phyloP scores from a whole-genome alignment of 1,140 invertebrate species.

The Atta colombica region DNA sequence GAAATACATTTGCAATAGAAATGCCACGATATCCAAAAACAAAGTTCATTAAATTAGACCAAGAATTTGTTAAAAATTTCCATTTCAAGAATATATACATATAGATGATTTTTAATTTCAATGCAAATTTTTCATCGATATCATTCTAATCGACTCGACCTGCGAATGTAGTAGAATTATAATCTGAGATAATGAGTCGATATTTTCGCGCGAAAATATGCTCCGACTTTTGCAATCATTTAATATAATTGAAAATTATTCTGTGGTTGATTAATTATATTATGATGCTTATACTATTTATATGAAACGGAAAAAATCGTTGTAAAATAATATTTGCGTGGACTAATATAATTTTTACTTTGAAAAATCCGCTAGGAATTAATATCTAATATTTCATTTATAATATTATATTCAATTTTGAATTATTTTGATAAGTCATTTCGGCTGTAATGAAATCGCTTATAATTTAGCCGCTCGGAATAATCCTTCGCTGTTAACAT shows the following conservation, averaged over 20 bases:
- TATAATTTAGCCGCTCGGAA: conserved; percentile 48
- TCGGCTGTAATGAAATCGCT: background rate
- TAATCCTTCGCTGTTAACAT: conserved; percentile 54
- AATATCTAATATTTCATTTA: conserved; percentile 15
- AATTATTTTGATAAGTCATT: conserved; percentile 19
- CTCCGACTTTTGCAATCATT: conserved; percentile 30
- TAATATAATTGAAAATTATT: conserved; percentile 28
- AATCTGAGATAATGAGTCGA: conserved; percentile 12
- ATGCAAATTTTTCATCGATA: conserved; percentile 54
- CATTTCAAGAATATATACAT: background rate
- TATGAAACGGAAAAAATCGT: background rate
- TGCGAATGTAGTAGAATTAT: conserved; percentile 1
- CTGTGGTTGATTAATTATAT: background rate
- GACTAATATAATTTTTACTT: conserved; percentile 24
- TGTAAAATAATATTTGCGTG: conserved; percentile 3
- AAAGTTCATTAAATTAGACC: conserved; percentile 10
- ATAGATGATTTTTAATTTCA: conserved; percentile 33
- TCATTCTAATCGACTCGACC: conserved; percentile 35
- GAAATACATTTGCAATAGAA: conserved; percentile 14
- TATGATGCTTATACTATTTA: background rate
- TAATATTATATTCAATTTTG: background rate
- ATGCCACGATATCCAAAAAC: background rate
- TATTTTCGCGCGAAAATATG: conserved; percentile 26
- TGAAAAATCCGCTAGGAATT: background rate
- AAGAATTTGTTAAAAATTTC: conserved; percentile 7